A percentile compares a stretch with the other conserved stretches of the same genome.
phyloP scores from a whole-genome alignment of 2,888 invertebrate species.

The Mesodorylaimus sp. region DNA sequence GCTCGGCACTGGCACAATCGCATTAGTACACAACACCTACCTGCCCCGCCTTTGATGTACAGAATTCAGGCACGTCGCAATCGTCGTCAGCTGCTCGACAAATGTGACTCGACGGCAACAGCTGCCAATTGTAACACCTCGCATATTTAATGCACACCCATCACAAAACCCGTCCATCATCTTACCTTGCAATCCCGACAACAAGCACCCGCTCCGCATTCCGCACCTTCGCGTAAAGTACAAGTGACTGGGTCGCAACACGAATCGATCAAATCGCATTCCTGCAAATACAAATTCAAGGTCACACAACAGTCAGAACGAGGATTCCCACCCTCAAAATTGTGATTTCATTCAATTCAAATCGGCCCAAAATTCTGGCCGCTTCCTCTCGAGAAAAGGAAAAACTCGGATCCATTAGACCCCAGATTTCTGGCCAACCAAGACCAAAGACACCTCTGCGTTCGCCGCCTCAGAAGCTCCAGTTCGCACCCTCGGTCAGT shows the following conservation, averaged over 20 bases:
- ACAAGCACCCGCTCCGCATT: constrained; percentile 79
- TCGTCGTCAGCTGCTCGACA: constrained; percentile 73
- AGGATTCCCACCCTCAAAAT: no score
- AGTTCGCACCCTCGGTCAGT: no score
- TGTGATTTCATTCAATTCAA: not conserved
- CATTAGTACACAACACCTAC: constrained; percentile 18
- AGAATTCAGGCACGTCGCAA: constrained; percentile 86
- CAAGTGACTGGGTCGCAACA: constrained; percentile 96
- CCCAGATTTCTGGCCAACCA: no score
- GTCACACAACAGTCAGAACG: no score
- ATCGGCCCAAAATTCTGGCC: not conserved
- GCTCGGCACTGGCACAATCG: not conserved
- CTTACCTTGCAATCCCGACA: constrained; percentile 72
- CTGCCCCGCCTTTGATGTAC: constrained; percentile 61
- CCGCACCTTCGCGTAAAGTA: constrained; percentile 72
- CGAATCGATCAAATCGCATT: constrained; percentile 66
- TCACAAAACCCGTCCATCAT: constrained; percentile 3
- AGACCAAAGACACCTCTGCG: no score
- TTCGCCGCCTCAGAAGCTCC: no score
- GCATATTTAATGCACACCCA: not conserved
- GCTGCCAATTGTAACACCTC: constrained; percentile 35
- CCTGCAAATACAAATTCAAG: constrained; percentile 33
- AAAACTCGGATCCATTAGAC: not conserved
- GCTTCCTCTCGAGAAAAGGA: not conserved
- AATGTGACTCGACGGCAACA: constrained; percentile 52